Evolutionary conservation across 2,888 invertebrate genomes (phyloP).

Genomic region (Abscondita cerata): DNA sequence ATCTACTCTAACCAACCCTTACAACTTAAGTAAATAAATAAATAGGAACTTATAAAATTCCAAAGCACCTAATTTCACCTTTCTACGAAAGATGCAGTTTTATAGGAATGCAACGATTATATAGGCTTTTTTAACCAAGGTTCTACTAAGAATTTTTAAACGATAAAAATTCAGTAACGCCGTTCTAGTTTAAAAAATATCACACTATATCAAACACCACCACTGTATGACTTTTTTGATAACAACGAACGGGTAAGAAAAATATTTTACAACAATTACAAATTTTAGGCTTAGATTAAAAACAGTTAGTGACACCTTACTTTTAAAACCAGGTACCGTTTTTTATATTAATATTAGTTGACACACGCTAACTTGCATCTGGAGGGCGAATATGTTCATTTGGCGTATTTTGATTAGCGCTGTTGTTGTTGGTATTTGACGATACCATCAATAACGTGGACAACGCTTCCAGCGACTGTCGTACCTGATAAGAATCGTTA

Average conservation of each 20-base stretch:
- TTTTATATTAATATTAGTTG: background rate
- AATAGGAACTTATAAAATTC: conserved; percentile 7
- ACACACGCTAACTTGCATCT: conserved; percentile 26
- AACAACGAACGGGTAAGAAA: conserved; percentile 18
- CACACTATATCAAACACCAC: conserved; percentile 4
- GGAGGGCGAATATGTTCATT: conserved; percentile 12
- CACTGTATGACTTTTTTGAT: conserved; percentile 6
- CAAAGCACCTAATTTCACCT: conserved; percentile 8
- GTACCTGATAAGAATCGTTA: conserved; percentile 67
- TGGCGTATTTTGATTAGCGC: conserved; percentile 27
- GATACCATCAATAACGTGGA: conserved; percentile 67
- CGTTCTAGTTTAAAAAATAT: conserved; percentile 4
- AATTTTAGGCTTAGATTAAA: background rate
- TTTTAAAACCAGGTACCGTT: conserved; percentile 17
- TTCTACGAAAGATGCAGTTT: conserved; percentile 7
- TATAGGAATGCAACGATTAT: conserved; percentile 1
- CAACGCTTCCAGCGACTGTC: conserved; percentile 80
- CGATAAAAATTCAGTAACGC: conserved; percentile 28
- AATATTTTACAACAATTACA: conserved; percentile 23
- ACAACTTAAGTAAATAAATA: conserved; percentile 1
- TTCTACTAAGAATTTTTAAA: conserved; percentile 26
- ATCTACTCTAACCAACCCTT: too few species aligned
- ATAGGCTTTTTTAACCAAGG: conserved; percentile 6
- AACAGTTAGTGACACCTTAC: background rate
- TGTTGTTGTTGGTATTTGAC: conserved; percentile 39